Conservation (phyloP, 2,797 vertebrate species). For the Ateles fusciceps region DNA sequence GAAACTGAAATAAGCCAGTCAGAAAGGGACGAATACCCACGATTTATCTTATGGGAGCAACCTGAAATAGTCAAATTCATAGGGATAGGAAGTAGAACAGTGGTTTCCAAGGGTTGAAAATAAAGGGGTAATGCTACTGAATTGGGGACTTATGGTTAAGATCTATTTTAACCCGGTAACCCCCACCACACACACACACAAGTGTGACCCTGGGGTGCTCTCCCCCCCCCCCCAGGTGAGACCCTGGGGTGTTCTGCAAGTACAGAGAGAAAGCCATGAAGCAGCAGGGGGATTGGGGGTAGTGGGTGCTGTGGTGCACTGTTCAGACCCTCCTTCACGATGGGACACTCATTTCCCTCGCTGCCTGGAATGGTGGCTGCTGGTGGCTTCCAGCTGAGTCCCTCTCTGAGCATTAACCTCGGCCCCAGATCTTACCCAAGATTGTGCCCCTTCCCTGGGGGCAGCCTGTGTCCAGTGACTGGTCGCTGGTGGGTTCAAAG, state of each 20-base stretch:
- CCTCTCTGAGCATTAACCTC: background rate
- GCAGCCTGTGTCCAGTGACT: background rate
- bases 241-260: background rate
- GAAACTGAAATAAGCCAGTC: background rate
- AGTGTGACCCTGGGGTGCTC: too few relatives aligned
- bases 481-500: background rate
- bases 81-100: background rate
- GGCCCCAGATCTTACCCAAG: background rate
- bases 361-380: background rate
- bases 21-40: background rate
- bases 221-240: background rate
- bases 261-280: background rate
- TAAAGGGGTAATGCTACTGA: background rate
- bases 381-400: background rate
- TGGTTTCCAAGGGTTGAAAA: background rate
- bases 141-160: too few relatives aligned
- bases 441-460: background rate
- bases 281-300: too few relatives aligned
- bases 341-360: too few relatives aligned
- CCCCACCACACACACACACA: too few relatives aligned
- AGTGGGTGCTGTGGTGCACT: fast-evolving
- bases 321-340: background rate
- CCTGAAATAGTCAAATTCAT: background rate
- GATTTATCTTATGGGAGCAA: too few relatives aligned
- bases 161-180: too few relatives aligned